Conservation (phyloP, 2,113 vertebrate species). For the Geococcyx californianus region DNA sequence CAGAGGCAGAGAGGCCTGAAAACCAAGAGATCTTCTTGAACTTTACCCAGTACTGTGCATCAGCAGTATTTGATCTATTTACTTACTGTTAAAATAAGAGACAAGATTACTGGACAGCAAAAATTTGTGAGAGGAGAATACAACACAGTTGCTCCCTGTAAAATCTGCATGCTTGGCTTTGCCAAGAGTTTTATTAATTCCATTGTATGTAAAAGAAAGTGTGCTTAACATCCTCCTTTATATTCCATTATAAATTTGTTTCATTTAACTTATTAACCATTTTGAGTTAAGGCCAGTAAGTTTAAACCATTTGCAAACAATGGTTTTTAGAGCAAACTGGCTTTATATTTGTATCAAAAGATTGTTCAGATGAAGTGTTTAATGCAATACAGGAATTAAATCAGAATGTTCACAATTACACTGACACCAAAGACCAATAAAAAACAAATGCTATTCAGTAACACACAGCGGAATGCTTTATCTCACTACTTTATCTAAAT, state of each 20-base stretch:
- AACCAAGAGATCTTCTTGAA: too few relatives aligned
- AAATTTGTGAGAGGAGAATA: too few relatives aligned
- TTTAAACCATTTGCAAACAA: not conserved
- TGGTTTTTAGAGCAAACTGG: not conserved
- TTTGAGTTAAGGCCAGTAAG: not conserved
- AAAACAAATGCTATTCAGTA: not conserved
- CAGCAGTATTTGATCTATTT: not conserved
- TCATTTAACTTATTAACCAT: not conserved
- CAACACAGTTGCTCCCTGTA: not conserved
- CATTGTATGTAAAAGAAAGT: not conserved
- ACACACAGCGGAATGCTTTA: not conserved
- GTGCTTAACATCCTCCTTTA: not conserved
- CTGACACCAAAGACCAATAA: not conserved
- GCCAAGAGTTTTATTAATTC: not conserved
- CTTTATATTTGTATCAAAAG: not conserved
- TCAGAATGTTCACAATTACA: not conserved
- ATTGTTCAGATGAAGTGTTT: not conserved
- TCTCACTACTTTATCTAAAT: not conserved
- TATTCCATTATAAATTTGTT: not conserved
- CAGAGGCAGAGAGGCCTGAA: too few relatives aligned
- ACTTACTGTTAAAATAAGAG: not conserved
- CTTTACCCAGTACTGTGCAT: too few relatives aligned
- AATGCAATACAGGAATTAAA: not conserved
- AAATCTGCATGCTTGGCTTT: not conserved
- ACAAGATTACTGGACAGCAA: not conserved